A percentile compares a stretch with the other conserved stretches of the same genome.
Evolutionary conservation across 2,888 invertebrate genomes (phyloP).

Genomic region (Boloria selene): DNA sequence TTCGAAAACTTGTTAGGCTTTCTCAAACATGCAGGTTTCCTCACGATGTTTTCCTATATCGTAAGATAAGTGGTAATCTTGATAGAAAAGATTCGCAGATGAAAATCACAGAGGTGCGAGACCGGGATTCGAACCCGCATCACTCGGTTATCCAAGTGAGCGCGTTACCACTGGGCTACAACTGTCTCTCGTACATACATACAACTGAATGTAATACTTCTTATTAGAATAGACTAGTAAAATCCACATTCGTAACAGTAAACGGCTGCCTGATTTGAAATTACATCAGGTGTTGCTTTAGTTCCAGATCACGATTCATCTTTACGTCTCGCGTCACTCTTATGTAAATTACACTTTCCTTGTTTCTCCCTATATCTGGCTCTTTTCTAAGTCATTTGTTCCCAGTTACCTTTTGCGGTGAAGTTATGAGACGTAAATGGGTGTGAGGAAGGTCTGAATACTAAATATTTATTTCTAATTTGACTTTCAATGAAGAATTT

Average conservation of each 20-base stretch:
- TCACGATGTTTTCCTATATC: too few species aligned
- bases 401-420: slow-evolving; percentile 30
- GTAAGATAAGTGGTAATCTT: too few species aligned
- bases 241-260: neutral
- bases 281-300: slow-evolving; percentile 46
- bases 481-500: neutral
- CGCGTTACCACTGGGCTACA: too few species aligned
- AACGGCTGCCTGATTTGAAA: slow-evolving; percentile 38
- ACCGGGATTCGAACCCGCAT: too few species aligned
- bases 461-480: neutral
- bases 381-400: slow-evolving; percentile 36
- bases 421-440: neutral
- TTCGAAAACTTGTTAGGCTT: too few species aligned
- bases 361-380: slow-evolving; percentile 31
- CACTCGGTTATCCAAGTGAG: too few species aligned
- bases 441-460: neutral
- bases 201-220: too few species aligned
- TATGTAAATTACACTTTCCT: slow-evolving; percentile 47
- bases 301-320: slow-evolving; percentile 45
- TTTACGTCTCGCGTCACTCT: slow-evolving; percentile 47
- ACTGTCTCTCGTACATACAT: too few species aligned
- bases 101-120: too few species aligned
- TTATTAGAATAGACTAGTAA: neutral
- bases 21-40: too few species aligned
- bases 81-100: too few species aligned